These are phyloP conservation scores for Acronicta psi DNA, from an alignment of 2,888 invertebrate genomes.

Conservation along the genomic window DNA sequence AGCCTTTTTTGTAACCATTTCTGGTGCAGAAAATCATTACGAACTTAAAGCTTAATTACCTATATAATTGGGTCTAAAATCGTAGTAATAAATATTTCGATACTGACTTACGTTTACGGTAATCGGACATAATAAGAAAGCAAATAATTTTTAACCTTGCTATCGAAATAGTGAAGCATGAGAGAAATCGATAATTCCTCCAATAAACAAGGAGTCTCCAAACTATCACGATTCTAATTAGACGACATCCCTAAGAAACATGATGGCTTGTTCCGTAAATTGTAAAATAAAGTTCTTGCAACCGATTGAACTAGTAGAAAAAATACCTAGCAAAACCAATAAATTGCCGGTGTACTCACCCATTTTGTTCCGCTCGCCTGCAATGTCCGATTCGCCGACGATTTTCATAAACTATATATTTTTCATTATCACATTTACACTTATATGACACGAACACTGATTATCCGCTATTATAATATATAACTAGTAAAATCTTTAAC, in stretches of 20 bases:
- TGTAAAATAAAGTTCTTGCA: constrained; percentile 18
- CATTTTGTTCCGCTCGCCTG: constrained; percentile 74
- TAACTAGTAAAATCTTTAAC: constrained; percentile 50
- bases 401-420: constrained; percentile 62
- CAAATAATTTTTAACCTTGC: constrained; percentile 52
- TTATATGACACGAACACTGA: constrained; percentile 65
- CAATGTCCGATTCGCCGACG: constrained; percentile 55
- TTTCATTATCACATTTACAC: constrained; percentile 75
- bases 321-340: constrained; percentile 61
- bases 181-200: constrained; percentile 83
- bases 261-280: constrained; percentile 6
- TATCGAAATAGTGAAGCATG: constrained; percentile 66
- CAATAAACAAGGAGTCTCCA: constrained; percentile 66
- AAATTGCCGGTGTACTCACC: constrained; percentile 82
- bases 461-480: constrained; percentile 44
- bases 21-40: too few relatives aligned
- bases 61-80: too few relatives aligned
- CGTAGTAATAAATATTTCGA: not conserved
- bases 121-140: constrained; percentile 18
- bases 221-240: constrained; percentile 57
- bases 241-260: constrained; percentile 33
- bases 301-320: constrained; percentile 15
- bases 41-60: too few relatives aligned
- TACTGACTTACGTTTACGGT: constrained; percentile 1
- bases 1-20: not conserved